phyloP scores from a whole-genome alignment of 2,113 vertebrate species.

The Periophthalmodon schlosseri region DNA sequence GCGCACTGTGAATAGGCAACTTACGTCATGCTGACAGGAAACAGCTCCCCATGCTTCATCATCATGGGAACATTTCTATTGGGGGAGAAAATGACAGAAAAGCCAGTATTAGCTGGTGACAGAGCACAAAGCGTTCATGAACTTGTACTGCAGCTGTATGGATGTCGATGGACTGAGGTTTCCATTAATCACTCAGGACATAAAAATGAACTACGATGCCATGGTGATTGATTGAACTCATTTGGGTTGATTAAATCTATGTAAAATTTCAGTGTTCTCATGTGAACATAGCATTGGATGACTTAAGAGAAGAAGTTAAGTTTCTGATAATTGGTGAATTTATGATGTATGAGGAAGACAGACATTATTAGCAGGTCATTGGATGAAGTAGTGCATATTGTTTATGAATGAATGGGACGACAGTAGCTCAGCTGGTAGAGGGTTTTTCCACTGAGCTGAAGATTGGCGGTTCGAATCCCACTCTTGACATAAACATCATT shows the following conservation, averaged over 20 bases:
- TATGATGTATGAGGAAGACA: neutral
- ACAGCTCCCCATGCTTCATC: conserved; percentile 11
- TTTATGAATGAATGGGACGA: too few relatives aligned
- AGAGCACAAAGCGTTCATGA: neutral
- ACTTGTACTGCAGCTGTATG: conserved; percentile 9
- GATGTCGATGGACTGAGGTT: neutral
- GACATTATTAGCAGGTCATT: too few relatives aligned
- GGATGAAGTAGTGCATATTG: too few relatives aligned
- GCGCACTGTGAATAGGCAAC: conserved; percentile 25
- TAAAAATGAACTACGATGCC: conserved; percentile 6
- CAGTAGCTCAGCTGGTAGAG: too few relatives aligned
- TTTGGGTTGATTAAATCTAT: conserved; percentile 6
- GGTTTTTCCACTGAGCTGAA: too few relatives aligned
- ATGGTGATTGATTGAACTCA: conserved; percentile 10
- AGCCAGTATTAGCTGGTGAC: neutral
- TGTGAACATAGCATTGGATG: neutral
- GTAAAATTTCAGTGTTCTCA: conserved; percentile 1
- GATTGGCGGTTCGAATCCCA: too few relatives aligned
- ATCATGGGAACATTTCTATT: conserved; percentile 1
- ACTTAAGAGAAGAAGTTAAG: neutral
- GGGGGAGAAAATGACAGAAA: neutral
- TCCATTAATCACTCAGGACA: neutral
- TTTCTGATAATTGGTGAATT: neutral
- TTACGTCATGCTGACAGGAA: conserved; percentile 28
- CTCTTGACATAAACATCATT: too few relatives aligned